These are phyloP conservation scores for Caranx melampygus DNA, from an alignment of 2,113 vertebrate species.

Conservation along the genomic window DNA sequence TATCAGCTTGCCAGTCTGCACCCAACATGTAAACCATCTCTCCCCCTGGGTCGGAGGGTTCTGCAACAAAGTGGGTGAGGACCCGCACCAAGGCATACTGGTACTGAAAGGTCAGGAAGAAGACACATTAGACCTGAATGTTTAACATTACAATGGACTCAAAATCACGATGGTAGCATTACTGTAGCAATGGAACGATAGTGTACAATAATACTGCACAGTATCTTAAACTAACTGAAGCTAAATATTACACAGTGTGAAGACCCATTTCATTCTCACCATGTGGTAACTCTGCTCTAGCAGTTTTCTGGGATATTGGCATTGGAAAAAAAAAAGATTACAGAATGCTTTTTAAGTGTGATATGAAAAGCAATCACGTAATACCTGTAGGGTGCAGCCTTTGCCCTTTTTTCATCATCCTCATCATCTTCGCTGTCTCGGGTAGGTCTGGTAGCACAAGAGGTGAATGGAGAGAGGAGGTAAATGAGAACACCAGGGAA, in stretches of 20 bases:
- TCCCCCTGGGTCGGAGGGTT: conserved; percentile 85
- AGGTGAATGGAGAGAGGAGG: conserved; percentile 40
- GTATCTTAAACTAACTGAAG: background rate
- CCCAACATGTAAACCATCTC: conserved; percentile 92
- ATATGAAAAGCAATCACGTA: conserved; percentile 33
- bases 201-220: background rate
- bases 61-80: conserved; percentile 94
- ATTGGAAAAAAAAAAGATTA: conserved; percentile 25
- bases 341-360: background rate
- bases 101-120: conserved; percentile 82
- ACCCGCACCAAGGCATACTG: conserved; percentile 94
- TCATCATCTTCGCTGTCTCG: conserved; percentile 98
- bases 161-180: background rate
- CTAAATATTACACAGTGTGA: background rate
- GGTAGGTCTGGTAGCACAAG: conserved; percentile 86
- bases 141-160: background rate
- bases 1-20: conserved; percentile 95
- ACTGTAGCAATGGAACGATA: background rate
- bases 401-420: conserved; percentile 93
- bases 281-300: background rate
- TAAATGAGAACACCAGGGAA: conserved; percentile 14
- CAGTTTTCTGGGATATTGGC: background rate
- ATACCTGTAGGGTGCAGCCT: conserved; percentile 91
- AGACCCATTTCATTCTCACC: background rate
- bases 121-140: background rate